Evolutionary conservation across 2,888 invertebrate genomes (phyloP), one percentile per base, ranked within the genome.

Genomic region (Chrysotoxum bicinctum): DNA sequence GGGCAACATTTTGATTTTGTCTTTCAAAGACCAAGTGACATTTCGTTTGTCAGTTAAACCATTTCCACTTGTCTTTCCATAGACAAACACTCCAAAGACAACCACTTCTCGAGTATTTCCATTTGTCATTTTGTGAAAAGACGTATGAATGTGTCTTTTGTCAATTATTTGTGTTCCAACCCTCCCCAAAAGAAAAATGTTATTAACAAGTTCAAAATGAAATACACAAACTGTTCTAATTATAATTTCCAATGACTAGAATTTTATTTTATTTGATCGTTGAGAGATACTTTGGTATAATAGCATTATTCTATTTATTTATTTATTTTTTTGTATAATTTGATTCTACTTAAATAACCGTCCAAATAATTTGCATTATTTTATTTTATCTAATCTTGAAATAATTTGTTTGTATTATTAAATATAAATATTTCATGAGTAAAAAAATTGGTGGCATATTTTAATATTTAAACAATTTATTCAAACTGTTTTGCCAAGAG

Each of bases 241-340:
- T 62, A 26, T 54, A 43, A 30, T 54, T 68, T 75, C 23, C 45
- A 79, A 70, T 66, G 75, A 84, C 80, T 84, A 80, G 45, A 43
- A 52, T 16, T 66, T 23, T 66, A 52, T 68, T 64, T 78, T 52
- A 52, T 58, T 70, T 76, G 37, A 80, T 80, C 79, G 64, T 80
- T 66, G 64, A 79, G 21, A 75, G 79, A 80, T 64, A 32, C 32
- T 64, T 84, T 84, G 84, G 75, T 80, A 80, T 80, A 80, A 80
- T 80, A 84, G 80, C 84, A 75, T 68, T 64, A 19, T 23, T 60
- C 60, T 16, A 58, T 37, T 50, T 43, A 4, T 32, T n/a, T n/a
- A n/a, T n/a, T n/a, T n/a, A 16, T 64, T 75, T 58, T 26, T 58
- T 70, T 82, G 68, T 26, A 82, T 52, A 81, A 79, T 70, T 78